Base-by-base conservation (phyloP, 2,888 invertebrate species). In the Diaphora mendica region DNA sequence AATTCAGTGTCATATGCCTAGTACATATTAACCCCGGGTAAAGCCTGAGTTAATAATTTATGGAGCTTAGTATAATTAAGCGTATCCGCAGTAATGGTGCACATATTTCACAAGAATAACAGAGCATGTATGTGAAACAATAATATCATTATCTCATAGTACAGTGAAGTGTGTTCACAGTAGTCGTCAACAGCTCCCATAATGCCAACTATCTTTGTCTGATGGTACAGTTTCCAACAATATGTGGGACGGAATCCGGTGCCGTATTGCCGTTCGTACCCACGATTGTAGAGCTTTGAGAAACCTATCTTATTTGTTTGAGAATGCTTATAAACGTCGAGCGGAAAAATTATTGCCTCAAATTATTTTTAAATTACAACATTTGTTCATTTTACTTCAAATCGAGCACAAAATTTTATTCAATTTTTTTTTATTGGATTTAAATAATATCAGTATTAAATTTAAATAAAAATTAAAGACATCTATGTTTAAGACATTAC, bases 141-240 rank as follows among this genome's bases (percentile, higher is more conserved):
- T 82, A 55, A 74, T 76, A 74, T 71, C 73, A 82, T 83, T 81
- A 79, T 78, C 71, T 79, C 73, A 70, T 78, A n/a, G n/a, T n/a
- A 75, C 66, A 71, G 67, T 68, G 68, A n/a, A 67, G 20, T 44
- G 65, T 70, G 23, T 33, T 39, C 70, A 72, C 51, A 77, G 51
- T 67, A 55, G 44, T 82, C 81, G 77, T 74, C 80, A 72, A 65
- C 59, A 35, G 35, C 11, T 87, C 88, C 79, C 86, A 90, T 88
- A 82, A 87, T 86, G 86, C 17, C 5, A 82, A 84, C 84, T 86
- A 81, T 87, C 80, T 86, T 88, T 75, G 79, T 77, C 80, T 77
- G 68, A 70, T 75, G 81, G 78, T 81, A 83, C 75, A 86, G 84
- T 89, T 92, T 91, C 90, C 83, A 86, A 82, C 83, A 78, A 68